Evolutionary conservation across 92 coral and sea anemone genomes (phyloP).

Genomic region (Parazoanthus swiftii): DNA sequence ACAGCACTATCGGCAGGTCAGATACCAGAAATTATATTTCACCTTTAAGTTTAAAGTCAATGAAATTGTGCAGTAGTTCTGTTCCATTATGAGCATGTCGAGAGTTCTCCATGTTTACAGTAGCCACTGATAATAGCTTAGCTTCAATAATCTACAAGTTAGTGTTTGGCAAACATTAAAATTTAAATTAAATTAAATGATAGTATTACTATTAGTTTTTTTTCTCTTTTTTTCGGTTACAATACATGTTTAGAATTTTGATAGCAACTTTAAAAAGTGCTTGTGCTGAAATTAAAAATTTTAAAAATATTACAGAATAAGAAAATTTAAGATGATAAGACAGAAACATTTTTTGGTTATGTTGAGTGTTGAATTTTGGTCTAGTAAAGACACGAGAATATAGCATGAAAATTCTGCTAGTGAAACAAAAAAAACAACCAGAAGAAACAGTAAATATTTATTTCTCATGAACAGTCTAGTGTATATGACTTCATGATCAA

Average conservation of each 20-base stretch:
- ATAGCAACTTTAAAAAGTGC: too few relatives aligned
- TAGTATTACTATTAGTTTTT: too few relatives aligned
- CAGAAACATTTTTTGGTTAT: not conserved
- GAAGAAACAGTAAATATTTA: not conserved
- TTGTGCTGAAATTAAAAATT: too few relatives aligned
- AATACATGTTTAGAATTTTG: too few relatives aligned
- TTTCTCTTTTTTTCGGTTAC: too few relatives aligned
- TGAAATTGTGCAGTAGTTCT: not conserved
- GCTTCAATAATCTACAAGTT: not conserved
- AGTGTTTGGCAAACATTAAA: not conserved
- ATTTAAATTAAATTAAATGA: too few relatives aligned
- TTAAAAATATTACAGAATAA: too few relatives aligned
- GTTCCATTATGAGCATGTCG: not conserved
- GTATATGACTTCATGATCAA: not conserved
- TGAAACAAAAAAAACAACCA: too few relatives aligned
- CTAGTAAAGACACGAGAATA: not conserved
- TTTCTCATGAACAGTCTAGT: too few relatives aligned
- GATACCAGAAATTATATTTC: conserved; percentile 83
- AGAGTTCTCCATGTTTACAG: not conserved
- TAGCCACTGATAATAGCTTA: not conserved
- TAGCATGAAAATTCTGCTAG: not conserved
- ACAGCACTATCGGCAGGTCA: conserved; percentile 81
- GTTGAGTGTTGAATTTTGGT: not conserved
- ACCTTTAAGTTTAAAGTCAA: conserved; percentile 28
- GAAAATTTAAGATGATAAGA: not conserved